Evolutionary conservation across 2,797 vertebrate species (phyloP).

Genomic region (Benthosema pterotum): DNA sequence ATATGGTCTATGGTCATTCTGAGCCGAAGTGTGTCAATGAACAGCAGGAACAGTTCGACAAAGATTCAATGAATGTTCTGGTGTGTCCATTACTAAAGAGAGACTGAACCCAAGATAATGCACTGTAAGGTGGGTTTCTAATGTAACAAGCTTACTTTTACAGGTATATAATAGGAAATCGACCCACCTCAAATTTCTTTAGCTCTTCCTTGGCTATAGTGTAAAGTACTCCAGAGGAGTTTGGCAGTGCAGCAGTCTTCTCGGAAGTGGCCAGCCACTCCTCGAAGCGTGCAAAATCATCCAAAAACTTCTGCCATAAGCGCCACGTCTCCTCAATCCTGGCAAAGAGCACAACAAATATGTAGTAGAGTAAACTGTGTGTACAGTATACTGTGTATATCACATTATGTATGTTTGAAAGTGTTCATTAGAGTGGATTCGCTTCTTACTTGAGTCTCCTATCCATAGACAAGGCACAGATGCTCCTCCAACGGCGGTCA

Average conservation of each 20-base stretch:
- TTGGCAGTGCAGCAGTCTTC: constrained; percentile 90
- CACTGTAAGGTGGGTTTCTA: too few relatives aligned
- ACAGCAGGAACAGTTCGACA: too few relatives aligned
- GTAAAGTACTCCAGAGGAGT: constrained; percentile 95
- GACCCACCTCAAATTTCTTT: constrained; percentile 89
- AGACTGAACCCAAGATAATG: too few relatives aligned
- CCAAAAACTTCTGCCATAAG: constrained; percentile 97
- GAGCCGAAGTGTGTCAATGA: too few relatives aligned
- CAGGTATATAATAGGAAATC: background rate
- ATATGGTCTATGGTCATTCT: too few relatives aligned
- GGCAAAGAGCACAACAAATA: constrained; percentile 20
- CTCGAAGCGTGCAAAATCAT: constrained; percentile 93
- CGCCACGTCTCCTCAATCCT: constrained; percentile 98
- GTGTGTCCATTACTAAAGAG: too few relatives aligned
- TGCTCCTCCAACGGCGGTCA: constrained; percentile 96
- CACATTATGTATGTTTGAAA: background rate
- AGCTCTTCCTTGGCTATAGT: constrained; percentile 96
- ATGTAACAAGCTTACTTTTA: too few relatives aligned
- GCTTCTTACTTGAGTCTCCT: constrained; percentile 88
- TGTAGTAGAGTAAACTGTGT: background rate
- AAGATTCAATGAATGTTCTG: too few relatives aligned
- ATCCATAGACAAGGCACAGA: constrained; percentile 98
- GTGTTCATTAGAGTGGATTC: background rate
- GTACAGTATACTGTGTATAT: background rate
- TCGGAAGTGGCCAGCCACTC: constrained; percentile 93